Conservation (phyloP, 2,888 invertebrate genomes). For the Mimas tiliae region DNA sequence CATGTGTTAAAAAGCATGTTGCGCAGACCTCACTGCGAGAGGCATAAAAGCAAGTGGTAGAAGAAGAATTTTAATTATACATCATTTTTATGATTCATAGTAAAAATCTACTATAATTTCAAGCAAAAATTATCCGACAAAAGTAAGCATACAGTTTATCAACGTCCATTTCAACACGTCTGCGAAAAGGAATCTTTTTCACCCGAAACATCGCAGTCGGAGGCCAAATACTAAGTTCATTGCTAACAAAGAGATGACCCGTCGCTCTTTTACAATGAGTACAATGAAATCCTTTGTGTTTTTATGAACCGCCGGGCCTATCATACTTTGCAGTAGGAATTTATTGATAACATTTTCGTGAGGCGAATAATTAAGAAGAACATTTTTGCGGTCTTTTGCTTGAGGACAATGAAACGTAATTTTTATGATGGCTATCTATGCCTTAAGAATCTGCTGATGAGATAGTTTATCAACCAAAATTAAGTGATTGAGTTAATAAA, state of each 20-base stretch:
- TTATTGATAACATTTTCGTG: slow-evolving; percentile 27
- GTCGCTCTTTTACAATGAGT: slow-evolving; percentile 38
- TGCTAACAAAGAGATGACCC: slow-evolving; percentile 46
- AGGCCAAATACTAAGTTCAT: slow-evolving; percentile 30
- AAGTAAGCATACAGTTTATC: not conserved
- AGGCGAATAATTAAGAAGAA: slow-evolving; percentile 23
- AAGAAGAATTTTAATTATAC: too few species aligned
- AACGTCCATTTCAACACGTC: slow-evolving; percentile 2
- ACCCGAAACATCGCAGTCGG: slow-evolving; percentile 17
- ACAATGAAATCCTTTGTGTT: slow-evolving; percentile 42
- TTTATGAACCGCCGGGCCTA: slow-evolving; percentile 25
- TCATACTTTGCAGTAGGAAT: slow-evolving; percentile 28
- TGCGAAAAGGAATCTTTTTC: slow-evolving; percentile 10
- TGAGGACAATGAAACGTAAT: not conserved
- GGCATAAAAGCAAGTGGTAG: too few species aligned
- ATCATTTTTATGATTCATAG: too few species aligned
- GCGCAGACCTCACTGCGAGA: too few species aligned
- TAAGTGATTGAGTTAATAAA: not conserved
- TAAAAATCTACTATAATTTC: not conserved
- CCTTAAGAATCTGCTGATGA: not conserved
- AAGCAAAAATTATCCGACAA: not conserved
- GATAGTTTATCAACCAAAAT: not conserved
- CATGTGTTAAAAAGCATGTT: too few species aligned
- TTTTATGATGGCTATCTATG: not conserved
- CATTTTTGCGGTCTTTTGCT: not conserved